Conservation (phyloP, 1,140 invertebrate genomes). For the Mercenaria mercenaria region DNA sequence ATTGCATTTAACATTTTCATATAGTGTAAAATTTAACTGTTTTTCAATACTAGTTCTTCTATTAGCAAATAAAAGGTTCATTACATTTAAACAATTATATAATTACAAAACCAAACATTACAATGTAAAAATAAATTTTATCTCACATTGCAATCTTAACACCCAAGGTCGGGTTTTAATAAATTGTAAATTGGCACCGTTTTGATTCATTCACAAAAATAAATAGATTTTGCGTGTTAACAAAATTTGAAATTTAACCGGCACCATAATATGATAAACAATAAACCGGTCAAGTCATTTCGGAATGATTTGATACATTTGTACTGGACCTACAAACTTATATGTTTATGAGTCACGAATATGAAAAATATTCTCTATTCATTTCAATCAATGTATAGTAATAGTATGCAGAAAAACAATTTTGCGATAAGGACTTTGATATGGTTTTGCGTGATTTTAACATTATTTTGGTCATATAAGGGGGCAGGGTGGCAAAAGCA, state of each 20-base stretch:
- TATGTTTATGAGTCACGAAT: no score
- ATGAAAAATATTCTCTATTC: no score
- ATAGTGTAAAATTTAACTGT: background rate
- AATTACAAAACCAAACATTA: background rate
- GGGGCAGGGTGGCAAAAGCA: no score
- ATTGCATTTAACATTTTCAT: no score
- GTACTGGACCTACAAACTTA: background rate
- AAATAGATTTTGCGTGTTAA: background rate
- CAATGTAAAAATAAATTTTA: conserved; percentile 3
- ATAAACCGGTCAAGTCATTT: background rate
- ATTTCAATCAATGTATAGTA: no score
- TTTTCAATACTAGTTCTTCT: background rate
- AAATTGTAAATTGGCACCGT: background rate
- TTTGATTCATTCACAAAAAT: background rate
- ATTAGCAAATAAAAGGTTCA: background rate
- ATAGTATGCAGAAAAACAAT: no score
- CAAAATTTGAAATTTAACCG: background rate
- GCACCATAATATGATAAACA: background rate
- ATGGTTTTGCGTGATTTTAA: no score
- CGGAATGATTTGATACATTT: background rate
- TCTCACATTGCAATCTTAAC: background rate
- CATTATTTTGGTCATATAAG: no score
- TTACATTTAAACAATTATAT: conserved; percentile 1
- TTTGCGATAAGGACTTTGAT: no score
- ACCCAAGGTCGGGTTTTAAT: background rate